These are phyloP conservation scores for Sinocyclocheilus rhinocerous DNA, from an alignment of 2,113 vertebrate genomes.

Conservation along the genomic window DNA sequence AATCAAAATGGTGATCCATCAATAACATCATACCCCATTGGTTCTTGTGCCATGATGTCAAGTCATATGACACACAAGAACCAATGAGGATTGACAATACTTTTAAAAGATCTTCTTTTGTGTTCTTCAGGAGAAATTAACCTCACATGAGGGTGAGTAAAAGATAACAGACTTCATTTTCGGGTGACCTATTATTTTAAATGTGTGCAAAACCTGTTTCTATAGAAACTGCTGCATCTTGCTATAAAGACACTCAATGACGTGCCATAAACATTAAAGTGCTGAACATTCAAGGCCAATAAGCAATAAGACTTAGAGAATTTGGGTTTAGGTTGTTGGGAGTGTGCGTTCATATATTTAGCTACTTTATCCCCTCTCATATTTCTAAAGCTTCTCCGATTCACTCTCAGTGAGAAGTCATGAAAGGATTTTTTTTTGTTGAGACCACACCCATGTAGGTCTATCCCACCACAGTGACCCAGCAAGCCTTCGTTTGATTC, in stretches of 20 bases:
- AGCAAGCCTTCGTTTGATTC: constrained; percentile 23
- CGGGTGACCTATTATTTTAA: not conserved
- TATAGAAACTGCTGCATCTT: not conserved
- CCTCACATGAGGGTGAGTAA: not conserved
- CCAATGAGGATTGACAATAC: not conserved
- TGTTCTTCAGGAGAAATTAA: not conserved
- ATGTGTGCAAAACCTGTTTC: not conserved
- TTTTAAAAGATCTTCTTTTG: not conserved
- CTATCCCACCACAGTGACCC: not conserved
- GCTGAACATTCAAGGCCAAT: not conserved
- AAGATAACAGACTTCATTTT: not conserved
- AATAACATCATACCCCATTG: not conserved
- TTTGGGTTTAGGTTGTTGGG: constrained; percentile 3
- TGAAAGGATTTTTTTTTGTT: not conserved
- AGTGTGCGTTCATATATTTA: not conserved
- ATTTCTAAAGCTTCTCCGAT: constrained; percentile 13
- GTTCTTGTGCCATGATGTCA: not conserved
- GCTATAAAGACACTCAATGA: not conserved
- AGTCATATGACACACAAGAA: not conserved
- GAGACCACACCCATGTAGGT: constrained; percentile 7
- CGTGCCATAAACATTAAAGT: not conserved
- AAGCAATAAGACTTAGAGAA: not conserved
- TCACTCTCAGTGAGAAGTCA: not conserved
- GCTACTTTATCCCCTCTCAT: constrained; percentile 21
- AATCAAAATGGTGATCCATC: not conserved